These are phyloP conservation scores for Dioctria linearis DNA, from an alignment of 2,888 invertebrate genomes.

Conservation along the genomic window DNA sequence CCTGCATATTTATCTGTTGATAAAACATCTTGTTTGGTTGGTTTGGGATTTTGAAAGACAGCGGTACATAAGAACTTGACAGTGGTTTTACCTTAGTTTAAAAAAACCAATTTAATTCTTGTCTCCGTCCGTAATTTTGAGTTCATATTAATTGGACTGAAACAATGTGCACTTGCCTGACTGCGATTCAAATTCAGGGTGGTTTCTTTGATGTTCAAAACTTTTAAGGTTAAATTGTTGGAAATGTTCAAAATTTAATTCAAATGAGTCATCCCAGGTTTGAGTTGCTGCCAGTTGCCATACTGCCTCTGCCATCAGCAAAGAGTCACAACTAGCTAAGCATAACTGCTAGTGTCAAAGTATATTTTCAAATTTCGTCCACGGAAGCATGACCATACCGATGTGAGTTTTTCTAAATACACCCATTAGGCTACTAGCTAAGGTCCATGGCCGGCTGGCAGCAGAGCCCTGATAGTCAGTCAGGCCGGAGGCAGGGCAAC, in stretches of 20 bases:
- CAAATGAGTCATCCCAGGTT: constrained; percentile 24
- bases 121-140: neutral
- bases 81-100: constrained; percentile 16
- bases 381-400: constrained; percentile 25
- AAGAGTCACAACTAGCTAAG: neutral
- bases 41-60: neutral
- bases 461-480: neutral
- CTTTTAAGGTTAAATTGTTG: too few species aligned
- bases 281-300: neutral
- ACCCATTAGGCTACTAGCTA: constrained; percentile 19
- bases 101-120: constrained; percentile 6
- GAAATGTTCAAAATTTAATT: constrained; percentile 5
- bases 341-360: constrained; percentile 22
- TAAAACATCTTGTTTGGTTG: constrained; percentile 35
- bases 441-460: neutral
- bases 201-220: neutral
- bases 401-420: neutral
- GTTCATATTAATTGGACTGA: constrained; percentile 34
- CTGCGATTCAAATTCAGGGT: constrained; percentile 9
- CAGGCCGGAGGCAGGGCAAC: neutral
- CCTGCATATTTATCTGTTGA: neutral
- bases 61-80: neutral
- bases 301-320: neutral
- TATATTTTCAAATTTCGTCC: constrained; percentile 23
- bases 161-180: neutral